Evolutionary conservation across 2,113 vertebrate species (phyloP), one percentile per base, ranked within the genome.

Genomic region (Dolichotis patagonum): DNA sequence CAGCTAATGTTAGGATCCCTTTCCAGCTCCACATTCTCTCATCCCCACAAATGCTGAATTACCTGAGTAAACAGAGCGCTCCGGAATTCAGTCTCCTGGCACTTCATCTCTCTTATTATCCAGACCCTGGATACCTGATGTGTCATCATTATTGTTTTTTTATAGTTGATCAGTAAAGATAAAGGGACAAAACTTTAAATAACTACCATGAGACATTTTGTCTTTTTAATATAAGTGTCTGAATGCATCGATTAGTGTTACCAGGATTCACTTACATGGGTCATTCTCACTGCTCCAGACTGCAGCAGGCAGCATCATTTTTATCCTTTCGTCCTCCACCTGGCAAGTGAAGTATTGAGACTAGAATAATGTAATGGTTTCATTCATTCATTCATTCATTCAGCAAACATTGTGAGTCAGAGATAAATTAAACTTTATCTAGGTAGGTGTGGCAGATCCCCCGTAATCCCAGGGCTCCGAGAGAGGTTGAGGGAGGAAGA

Each of bases 271-370:
- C 30, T 8, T 35, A 5, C 2, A 7, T 7, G 41, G 24, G 52
- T 22, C 2, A 7, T 22, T 28, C 56, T 41, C 49, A 43, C 3
- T 20, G 77, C 63, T 71, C 32, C 67, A 56, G 69, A 3, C 77
- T 87, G 63, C 11, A 16, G 22, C 17, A 35, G 0, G 0, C 1
- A 30, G 1, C 1, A 4, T 58, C 58, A 11, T 60, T 85, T 77
- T 52, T 63, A 81, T 77, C 54, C 17, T 88, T 28, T 63, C 16
- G 26, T 17, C 20, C 8, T 38, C 32, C 54, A 26, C 22, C 32
- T 60, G 24, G 77, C 43, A 78, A 75, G 22, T 6, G 26, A 81
- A 91, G 24, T 75, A 30, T 0, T 38, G 69, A 90, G 52, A 30
- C 56, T 30, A 75, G 38, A 90, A 78, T 35, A 80, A 19, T 4